Evolutionary conservation across 92 coral and sea anemone species (phyloP).

Genomic region (Zoanthus solanderi): DNA sequence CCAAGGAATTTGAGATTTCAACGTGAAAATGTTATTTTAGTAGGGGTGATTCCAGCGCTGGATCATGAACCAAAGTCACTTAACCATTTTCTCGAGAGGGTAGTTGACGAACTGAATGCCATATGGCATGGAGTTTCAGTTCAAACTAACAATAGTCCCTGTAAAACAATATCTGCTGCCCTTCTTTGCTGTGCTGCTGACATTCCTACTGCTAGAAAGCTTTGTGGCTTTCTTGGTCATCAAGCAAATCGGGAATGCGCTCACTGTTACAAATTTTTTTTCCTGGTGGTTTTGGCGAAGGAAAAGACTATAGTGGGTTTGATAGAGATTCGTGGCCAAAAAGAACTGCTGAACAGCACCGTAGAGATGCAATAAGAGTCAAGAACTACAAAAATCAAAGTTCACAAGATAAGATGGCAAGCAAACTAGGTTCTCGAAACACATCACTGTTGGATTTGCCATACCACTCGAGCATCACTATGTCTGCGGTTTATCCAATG

Average conservation of each 20-base stretch:
- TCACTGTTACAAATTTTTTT: constrained; percentile 54
- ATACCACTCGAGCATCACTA: constrained; percentile 43
- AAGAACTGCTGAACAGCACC: constrained; percentile 34
- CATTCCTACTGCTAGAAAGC: constrained; percentile 70
- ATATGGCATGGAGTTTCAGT: constrained; percentile 59
- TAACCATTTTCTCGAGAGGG: constrained; percentile 57
- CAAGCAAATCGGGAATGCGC: constrained; percentile 63
- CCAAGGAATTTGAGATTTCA: constrained; percentile 55
- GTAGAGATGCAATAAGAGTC: constrained; percentile 57
- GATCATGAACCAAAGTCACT: constrained; percentile 58
- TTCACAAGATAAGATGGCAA: constrained; percentile 43
- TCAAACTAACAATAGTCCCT: constrained; percentile 46
- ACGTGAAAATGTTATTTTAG: constrained; percentile 59
- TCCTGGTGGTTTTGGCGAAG: constrained; percentile 61
- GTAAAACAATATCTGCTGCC: constrained; percentile 55
- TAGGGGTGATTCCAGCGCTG: constrained; percentile 66
- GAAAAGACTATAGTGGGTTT: constrained; percentile 57
- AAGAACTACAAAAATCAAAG: constrained; percentile 56
- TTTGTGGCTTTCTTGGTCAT: constrained; percentile 72
- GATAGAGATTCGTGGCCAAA: constrained; percentile 61
- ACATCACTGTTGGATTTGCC: constrained; percentile 50
- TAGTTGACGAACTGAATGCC: constrained; percentile 52
- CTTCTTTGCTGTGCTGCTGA: constrained; percentile 60
- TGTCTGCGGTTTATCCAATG: constrained; percentile 61
- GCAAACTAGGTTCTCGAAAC: constrained; percentile 46